Evolutionary conservation across 2,888 invertebrate species (phyloP).

Genomic region (Parthenolecanium corni): DNA sequence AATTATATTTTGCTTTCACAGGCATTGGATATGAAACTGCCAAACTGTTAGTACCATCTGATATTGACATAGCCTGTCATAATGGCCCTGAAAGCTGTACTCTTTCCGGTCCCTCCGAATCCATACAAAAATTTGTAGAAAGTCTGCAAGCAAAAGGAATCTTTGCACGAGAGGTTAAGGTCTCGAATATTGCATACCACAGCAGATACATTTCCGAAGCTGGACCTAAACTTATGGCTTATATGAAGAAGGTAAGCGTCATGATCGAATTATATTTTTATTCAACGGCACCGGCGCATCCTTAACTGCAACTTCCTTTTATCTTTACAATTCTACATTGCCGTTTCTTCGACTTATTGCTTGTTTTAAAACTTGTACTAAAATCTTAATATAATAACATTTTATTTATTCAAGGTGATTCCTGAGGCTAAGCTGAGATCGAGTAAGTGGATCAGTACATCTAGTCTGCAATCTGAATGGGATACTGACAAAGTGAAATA

Average conservation of each 20-base stretch:
- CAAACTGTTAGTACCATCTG: conserved; percentile 55
- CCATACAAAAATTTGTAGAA: conserved; percentile 53
- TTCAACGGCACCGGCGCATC: background rate
- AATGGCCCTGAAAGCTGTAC: too few species aligned
- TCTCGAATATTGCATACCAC: conserved; percentile 81
- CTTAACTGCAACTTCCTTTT: background rate
- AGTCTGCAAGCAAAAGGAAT: conserved; percentile 54
- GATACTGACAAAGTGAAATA: conserved; percentile 49
- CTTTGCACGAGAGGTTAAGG: conserved; percentile 72
- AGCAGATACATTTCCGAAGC: conserved; percentile 66
- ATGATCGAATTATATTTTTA: background rate
- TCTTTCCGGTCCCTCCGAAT: conserved; percentile 69
- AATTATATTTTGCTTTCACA: conserved; percentile 28
- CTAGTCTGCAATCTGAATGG: conserved; percentile 62
- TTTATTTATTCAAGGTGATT: conserved; percentile 42
- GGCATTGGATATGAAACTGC: conserved; percentile 41
- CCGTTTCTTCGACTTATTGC: background rate
- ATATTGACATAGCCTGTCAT: conserved; percentile 76
- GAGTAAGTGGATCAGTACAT: conserved; percentile 72
- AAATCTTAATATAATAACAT: background rate
- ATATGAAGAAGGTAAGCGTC: conserved; percentile 47
- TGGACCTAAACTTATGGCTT: conserved; percentile 54
- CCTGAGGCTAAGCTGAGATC: conserved; percentile 55
- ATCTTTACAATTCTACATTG: too few species aligned
- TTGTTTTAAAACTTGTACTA: background rate